Conservation (phyloP, 2,113 vertebrate species). For the Pteronura brasiliensis region DNA sequence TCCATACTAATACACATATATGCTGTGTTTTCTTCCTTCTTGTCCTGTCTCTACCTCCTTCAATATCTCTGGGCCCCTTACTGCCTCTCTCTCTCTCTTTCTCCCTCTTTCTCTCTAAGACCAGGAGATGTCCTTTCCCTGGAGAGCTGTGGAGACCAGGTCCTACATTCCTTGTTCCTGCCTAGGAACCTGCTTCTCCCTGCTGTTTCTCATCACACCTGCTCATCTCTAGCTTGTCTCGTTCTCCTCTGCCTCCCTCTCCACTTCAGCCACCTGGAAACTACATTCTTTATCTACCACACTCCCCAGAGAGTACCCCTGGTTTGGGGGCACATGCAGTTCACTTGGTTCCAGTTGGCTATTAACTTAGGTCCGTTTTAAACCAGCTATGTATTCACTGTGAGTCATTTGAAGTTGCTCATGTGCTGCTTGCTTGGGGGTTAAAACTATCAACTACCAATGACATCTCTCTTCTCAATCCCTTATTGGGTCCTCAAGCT, state of each 20-base stretch:
- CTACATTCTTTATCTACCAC: not conserved
- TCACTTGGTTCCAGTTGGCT: too few relatives aligned
- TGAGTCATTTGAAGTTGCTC: not conserved
- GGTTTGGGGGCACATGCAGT: accelerated
- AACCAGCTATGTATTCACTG: not conserved
- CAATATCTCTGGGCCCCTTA: not conserved
- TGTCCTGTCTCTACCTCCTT: not conserved
- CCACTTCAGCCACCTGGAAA: not conserved
- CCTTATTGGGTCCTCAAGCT: not conserved
- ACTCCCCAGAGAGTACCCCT: not conserved
- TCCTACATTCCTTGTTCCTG: not conserved
- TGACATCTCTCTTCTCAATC: not conserved
- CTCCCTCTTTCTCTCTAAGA: not conserved
- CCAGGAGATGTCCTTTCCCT: not conserved
- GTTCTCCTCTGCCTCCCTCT: not conserved
- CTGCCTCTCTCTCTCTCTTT: not conserved
- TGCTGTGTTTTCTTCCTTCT: not conserved
- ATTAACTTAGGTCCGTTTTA: too few relatives aligned
- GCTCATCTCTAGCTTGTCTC: not conserved
- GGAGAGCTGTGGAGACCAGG: not conserved
- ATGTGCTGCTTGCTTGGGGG: too few relatives aligned
- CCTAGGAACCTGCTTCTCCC: not conserved
- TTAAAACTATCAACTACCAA: not conserved
- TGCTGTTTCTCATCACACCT: not conserved
- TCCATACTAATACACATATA: not conserved